Conservation (phyloP, 2,888 invertebrate species). For the Stegophylla sp. region DNA sequence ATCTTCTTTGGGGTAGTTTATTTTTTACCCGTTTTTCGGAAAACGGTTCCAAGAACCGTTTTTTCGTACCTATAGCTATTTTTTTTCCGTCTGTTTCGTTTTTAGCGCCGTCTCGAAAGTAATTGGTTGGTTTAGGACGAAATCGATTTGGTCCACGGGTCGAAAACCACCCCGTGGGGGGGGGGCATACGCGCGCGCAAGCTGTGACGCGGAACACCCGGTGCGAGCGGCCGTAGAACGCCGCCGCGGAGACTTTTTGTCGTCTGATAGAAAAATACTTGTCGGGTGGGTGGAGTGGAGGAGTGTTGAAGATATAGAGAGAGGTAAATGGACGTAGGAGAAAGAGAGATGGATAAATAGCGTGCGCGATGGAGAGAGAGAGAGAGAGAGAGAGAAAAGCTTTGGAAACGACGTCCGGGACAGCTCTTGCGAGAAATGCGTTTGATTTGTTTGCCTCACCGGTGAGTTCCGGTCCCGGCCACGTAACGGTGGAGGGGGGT, state of each 20-base stretch:
- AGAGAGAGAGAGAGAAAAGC: background rate
- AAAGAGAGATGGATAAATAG: too few relatives aligned
- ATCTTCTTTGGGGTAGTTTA: too few relatives aligned
- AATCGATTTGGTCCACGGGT: slow-evolving; percentile 40
- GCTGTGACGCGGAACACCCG: slow-evolving; percentile 25
- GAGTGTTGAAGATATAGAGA: background rate
- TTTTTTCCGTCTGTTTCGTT: slow-evolving; percentile 15
- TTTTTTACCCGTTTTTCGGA: background rate
- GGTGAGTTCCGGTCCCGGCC: too few relatives aligned
- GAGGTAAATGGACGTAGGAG: too few relatives aligned
- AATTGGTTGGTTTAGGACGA: slow-evolving; percentile 40
- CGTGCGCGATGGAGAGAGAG: too few relatives aligned
- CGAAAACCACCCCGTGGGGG: slow-evolving; percentile 17
- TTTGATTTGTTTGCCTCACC: slow-evolving; percentile 13
- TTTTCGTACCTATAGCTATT: too few relatives aligned
- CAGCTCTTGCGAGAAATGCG: background rate
- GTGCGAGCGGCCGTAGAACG: background rate
- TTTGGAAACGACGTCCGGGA: slow-evolving; percentile 20
- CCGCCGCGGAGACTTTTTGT: slow-evolving; percentile 42
- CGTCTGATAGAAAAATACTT: slow-evolving; percentile 38
- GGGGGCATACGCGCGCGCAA: too few relatives aligned
- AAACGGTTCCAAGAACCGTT: slow-evolving; percentile 7
- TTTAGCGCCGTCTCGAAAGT: slow-evolving; percentile 11
- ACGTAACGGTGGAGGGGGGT: too few relatives aligned
- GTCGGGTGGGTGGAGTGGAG: background rate